Evolutionary conservation across 2,113 vertebrate genomes (phyloP), one percentile per base, ranked within the genome.

Genomic region (Oncorhynchus masou): DNA sequence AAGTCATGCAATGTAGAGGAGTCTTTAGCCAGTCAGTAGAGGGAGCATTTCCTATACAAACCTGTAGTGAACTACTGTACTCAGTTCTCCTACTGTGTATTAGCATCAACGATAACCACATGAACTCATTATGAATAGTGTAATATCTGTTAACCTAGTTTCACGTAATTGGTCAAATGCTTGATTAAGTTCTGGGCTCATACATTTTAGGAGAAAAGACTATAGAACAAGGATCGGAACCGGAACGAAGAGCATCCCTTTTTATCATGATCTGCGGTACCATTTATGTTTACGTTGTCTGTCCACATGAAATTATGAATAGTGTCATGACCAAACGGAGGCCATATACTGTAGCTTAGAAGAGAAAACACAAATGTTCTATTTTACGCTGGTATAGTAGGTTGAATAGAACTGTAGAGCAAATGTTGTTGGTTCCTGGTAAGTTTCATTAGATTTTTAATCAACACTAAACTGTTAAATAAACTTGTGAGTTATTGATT

Each of bases 1-100:
- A 67, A 20, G 76, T 45, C 5, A 27, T 16, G 60, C 45, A 25
- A 54, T 9, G 1, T 71, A 27, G 51, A 54, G 45, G 39, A 39
- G 20, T 12, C 20, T 70, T 49, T 0, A 48, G 8, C 22, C 3
- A 8, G 51, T 80, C 88, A 88, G 78, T 76, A 89, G 89, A 80
- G 83, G 86, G 86, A 24, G 85, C 49, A 74, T 82, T 34, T 45
- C 70, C 20, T 82, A 72, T 79, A 81, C 51, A 83, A 79, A 6
- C 20, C 45, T 48, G 68, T 29, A 12, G 7, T 66, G 45, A 13
- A 15, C n/a, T 13, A 25, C 34, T 12, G 2, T 20, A 70, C n/a
- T 24, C 39, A 39, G 39, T 49, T 49, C 3, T 68, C 31, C 25
- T 34, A 4, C 27, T 39, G 24, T 15, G 27, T 67, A 29, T 31